Evolutionary conservation across 2,113 vertebrate species (phyloP).

Genomic region (Cacatua alba): DNA sequence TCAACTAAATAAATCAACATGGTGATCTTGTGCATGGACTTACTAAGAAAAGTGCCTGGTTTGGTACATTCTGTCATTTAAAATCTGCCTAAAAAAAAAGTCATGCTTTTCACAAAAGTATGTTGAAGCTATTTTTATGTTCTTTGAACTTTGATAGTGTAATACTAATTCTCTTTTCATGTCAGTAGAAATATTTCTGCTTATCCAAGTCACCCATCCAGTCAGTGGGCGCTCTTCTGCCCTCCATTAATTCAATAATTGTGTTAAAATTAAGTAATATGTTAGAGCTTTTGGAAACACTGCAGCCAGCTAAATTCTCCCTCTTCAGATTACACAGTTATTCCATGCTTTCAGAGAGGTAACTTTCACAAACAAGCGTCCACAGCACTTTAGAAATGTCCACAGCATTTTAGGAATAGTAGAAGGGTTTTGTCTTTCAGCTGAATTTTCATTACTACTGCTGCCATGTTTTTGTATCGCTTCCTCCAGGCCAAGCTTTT

Average conservation of each 20-base stretch:
- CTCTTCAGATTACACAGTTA: constrained; percentile 72
- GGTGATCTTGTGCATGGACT: constrained; percentile 58
- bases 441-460: background rate
- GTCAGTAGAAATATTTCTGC: constrained; percentile 65
- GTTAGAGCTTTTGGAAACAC: constrained; percentile 13
- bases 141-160: constrained; percentile 41
- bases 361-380: background rate
- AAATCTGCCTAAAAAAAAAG: background rate
- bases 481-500: background rate
- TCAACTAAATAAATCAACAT: constrained; percentile 40
- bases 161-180: constrained; percentile 36
- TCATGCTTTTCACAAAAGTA: background rate
- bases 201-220: constrained; percentile 70
- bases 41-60: constrained; percentile 28
- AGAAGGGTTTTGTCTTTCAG: constrained; percentile 27
- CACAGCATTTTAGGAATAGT: constrained; percentile 23
- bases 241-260: constrained; percentile 37
- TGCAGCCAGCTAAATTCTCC: constrained; percentile 57
- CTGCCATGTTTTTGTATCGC: background rate
- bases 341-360: constrained; percentile 29
- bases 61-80: background rate
- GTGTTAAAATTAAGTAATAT: constrained; percentile 11
- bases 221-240: constrained; percentile 51
- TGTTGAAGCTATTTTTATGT: constrained; percentile 12
- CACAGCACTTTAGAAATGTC: background rate